Conservation (phyloP, 2,888 invertebrate genomes). For the Aplocera efformata region DNA sequence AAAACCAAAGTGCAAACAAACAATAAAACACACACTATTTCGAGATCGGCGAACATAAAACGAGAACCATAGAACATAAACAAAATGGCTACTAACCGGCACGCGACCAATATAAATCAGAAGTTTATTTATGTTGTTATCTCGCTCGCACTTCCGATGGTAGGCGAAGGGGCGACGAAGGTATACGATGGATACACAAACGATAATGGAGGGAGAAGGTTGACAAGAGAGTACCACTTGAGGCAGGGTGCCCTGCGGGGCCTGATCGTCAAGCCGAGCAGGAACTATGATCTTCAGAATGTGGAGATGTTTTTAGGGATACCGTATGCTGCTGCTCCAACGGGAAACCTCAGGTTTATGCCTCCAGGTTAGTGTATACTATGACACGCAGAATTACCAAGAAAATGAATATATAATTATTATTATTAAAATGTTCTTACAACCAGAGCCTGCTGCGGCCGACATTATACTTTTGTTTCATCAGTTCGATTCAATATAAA, state of each 20-base stretch:
- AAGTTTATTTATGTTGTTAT: constrained; percentile 75
- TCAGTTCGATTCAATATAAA: too few relatives aligned
- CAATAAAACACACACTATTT: constrained; percentile 63
- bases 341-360: constrained; percentile 88
- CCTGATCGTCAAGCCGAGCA: constrained; percentile 82
- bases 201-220: constrained; percentile 60
- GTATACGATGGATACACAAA: constrained; percentile 53
- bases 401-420: too few relatives aligned
- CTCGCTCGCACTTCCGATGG: constrained; percentile 69
- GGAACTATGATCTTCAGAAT: constrained; percentile 81
- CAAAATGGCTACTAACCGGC: constrained; percentile 72
- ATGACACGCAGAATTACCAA: neutral
- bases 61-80: constrained; percentile 58
- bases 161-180: constrained; percentile 59
- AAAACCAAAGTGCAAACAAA: constrained; percentile 63
- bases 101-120: constrained; percentile 71
- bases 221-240: constrained; percentile 82
- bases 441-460: too few relatives aligned
- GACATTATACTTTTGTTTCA: too few relatives aligned
- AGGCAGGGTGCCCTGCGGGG: constrained; percentile 86
- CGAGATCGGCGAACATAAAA: constrained; percentile 56
- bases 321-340: constrained; percentile 90
- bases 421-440: too few relatives aligned
- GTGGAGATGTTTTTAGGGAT: constrained; percentile 89
- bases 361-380: constrained; percentile 83